Percentiles rank a stretch among this genome's conserved stretches.
Evolutionary conservation across 92 coral and sea anemone species (phyloP).

Genomic region (Isaurus tuberculatus): DNA sequence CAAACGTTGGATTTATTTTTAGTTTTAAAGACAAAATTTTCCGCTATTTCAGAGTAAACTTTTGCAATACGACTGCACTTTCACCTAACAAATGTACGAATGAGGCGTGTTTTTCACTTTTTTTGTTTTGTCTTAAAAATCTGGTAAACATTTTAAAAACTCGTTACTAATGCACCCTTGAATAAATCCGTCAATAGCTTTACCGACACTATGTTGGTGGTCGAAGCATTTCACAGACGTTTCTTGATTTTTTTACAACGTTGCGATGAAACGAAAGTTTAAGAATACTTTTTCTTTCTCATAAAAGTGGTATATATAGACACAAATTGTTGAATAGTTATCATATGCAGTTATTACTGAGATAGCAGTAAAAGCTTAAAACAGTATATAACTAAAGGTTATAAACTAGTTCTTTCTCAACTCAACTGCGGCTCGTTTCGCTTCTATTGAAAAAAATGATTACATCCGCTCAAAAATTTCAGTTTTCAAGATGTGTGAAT

Average conservation of each 20-base stretch:
- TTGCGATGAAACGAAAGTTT: background rate
- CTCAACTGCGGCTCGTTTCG: background rate
- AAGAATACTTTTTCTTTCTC: no score
- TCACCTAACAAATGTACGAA: background rate
- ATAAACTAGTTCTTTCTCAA: background rate
- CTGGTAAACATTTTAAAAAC: slow-evolving; percentile 15
- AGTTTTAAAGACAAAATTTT: background rate
- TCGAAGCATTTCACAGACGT: background rate
- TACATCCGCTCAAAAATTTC: background rate
- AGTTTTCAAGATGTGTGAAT: background rate
- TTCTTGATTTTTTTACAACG: background rate
- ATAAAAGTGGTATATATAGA: no score
- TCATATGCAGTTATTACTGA: background rate
- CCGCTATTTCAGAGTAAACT: background rate
- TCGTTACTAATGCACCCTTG: background rate
- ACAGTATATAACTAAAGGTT: background rate
- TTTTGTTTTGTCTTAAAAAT: background rate
- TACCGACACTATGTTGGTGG: background rate
- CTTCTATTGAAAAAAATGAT: background rate
- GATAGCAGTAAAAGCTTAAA: no score
- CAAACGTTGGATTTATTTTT: background rate
- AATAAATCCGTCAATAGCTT: background rate
- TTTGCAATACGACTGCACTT: background rate
- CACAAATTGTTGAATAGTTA: background rate
- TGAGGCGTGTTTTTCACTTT: background rate